A percentile compares a stretch with the other conserved stretches of the same genome.
Conservation (phyloP, 2,113 vertebrate genomes). For the Barnardius zonarius region DNA sequence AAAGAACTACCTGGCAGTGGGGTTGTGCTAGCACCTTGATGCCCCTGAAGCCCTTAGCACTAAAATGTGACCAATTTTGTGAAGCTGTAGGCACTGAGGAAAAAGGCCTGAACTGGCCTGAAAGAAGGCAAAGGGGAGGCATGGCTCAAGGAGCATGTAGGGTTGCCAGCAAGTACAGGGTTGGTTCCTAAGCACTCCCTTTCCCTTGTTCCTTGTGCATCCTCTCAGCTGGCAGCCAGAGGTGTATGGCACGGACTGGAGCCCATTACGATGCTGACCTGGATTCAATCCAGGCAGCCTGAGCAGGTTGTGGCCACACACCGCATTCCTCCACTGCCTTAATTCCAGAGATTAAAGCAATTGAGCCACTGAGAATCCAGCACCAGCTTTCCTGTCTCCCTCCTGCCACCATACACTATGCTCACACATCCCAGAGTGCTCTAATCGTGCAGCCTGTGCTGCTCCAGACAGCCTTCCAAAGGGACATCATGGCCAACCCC, state of each 20-base stretch:
- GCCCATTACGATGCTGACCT: background rate
- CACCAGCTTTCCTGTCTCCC: slow-evolving; percentile 48
- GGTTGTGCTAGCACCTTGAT: background rate
- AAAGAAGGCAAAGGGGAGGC: background rate
- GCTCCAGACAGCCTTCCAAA: background rate
- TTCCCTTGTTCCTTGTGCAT: background rate
- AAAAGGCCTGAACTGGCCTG: background rate
- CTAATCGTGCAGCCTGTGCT: background rate
- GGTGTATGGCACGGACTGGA: background rate
- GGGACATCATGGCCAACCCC: background rate
- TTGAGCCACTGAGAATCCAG: slow-evolving; percentile 38
- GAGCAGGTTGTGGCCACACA: background rate
- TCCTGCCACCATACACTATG: background rate
- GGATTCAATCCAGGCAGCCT: slow-evolving; percentile 54
- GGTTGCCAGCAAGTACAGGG: background rate
- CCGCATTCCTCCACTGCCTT: slow-evolving; percentile 57
- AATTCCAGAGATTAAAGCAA: slow-evolving; percentile 65
- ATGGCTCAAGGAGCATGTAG: background rate
- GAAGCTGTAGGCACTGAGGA: background rate
- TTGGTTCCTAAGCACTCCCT: background rate
- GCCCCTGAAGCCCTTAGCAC: background rate
- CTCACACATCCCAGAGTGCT: background rate
- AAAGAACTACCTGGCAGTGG: background rate
- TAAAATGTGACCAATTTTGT: background rate
- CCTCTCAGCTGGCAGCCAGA: background rate